A percentile compares a stretch with the other conserved stretches of the same genome.
These are phyloP conservation scores for Hyles lineata DNA, from an alignment of 2,888 invertebrate species.

Conservation along the genomic window DNA sequence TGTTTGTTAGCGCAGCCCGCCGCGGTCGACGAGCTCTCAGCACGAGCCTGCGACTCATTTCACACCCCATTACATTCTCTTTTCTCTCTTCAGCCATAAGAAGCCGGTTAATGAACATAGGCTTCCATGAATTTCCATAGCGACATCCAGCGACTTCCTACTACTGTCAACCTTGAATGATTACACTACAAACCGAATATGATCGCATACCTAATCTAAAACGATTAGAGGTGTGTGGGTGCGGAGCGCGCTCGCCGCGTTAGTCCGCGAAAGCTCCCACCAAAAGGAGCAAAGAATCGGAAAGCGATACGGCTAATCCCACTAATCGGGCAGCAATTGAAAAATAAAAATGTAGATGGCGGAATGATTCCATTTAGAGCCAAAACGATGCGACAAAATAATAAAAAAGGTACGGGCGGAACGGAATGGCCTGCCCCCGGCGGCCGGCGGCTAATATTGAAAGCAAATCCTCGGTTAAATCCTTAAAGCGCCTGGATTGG, in stretches of 20 bases:
- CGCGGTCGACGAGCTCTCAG: background rate
- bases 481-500: slow-evolving; percentile 83
- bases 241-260: slow-evolving; percentile 47
- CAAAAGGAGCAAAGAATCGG: slow-evolving; percentile 82
- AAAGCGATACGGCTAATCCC: slow-evolving; percentile 84
- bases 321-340: slow-evolving; percentile 85
- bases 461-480: slow-evolving; percentile 85
- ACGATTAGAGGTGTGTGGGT: slow-evolving; percentile 54
- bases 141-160: too few species aligned
- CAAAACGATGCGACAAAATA: slow-evolving; percentile 85
- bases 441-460: slow-evolving; percentile 84
- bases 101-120: too few species aligned
- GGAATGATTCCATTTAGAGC: slow-evolving; percentile 84
- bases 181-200: slow-evolving; percentile 38
- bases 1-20: slow-evolving; percentile 19
- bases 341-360: slow-evolving; percentile 86
- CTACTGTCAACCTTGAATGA: background rate
- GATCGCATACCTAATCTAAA: slow-evolving; percentile 50
- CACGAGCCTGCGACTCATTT: too few species aligned
- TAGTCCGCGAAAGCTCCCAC: slow-evolving; percentile 74
- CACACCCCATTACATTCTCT: too few species aligned
- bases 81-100: too few species aligned
- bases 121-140: too few species aligned
- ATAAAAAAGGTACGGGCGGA: slow-evolving; percentile 80
- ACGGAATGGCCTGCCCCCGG: slow-evolving; percentile 74